These are phyloP conservation scores for Lissocephala sabroskyi DNA, from an alignment of 2,888 invertebrate genomes.

Conservation along the genomic window DNA sequence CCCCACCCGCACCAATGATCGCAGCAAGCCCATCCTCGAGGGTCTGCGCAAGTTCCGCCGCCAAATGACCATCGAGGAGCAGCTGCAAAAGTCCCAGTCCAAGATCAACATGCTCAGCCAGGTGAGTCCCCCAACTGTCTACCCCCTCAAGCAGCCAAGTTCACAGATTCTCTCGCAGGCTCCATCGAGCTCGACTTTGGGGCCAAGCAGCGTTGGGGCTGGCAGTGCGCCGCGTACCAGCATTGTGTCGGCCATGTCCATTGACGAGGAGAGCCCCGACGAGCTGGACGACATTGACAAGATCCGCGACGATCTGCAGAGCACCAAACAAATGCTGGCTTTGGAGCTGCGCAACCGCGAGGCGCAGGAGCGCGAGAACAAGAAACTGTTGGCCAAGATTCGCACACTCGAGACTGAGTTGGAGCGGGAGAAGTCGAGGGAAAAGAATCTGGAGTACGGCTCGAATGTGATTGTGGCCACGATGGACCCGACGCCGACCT, in stretches of 20 bases:
- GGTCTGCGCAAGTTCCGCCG: conserved; percentile 90
- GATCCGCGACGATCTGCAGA: conserved; percentile 90
- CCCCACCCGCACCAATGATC: conserved; percentile 85
- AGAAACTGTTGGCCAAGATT: conserved; percentile 84
- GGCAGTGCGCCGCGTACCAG: conserved; percentile 34
- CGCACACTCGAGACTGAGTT: conserved; percentile 87
- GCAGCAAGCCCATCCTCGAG: conserved; percentile 87
- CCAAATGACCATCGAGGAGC: conserved; percentile 92
- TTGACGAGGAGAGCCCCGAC: conserved; percentile 82
- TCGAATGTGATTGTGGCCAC: conserved; percentile 67
- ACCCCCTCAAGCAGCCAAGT: too few species aligned
- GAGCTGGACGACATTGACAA: conserved; percentile 94
- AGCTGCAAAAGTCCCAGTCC: conserved; percentile 87
- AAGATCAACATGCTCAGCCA: conserved; percentile 74
- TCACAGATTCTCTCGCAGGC: too few species aligned
- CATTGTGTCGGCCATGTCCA: conserved; percentile 57
- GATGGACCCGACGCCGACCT: conserved; percentile 68
- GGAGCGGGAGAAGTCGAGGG: conserved; percentile 77
- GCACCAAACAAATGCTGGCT: conserved; percentile 91
- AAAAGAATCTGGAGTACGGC: conserved; percentile 66
- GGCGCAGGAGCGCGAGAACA: conserved; percentile 88
- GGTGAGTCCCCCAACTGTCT: conserved; percentile 14
- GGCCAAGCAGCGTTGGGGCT: conserved; percentile 21
- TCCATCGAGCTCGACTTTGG: conserved; percentile 21
- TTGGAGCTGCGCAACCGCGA: conserved; percentile 90